Base-by-base conservation (phyloP, 2,797 vertebrate genomes). In the Threskiornis aethiopicus region DNA sequence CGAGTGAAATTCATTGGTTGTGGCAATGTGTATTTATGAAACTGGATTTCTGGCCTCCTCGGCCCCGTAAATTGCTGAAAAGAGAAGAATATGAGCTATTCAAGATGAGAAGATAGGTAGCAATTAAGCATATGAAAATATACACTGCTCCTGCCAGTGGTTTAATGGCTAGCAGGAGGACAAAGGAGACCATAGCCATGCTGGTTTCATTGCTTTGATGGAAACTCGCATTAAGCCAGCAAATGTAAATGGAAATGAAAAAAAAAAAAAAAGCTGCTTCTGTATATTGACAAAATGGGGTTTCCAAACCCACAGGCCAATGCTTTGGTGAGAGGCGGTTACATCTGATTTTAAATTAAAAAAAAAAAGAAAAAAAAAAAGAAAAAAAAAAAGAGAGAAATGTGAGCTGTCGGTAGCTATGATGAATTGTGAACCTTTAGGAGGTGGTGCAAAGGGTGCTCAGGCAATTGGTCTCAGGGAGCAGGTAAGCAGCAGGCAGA, bases 401-500 rank as follows among this genome's bases (percentile, higher is more conserved):
- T 41, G 2, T 1, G 71, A 73, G 17, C 33, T 70, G 39, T 28
- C 29, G 5, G 71, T 28, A 37, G 4, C 33, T 61, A 5, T 12
- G 71, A 31, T 3, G 51, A 65, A 31, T 16, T 22, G 59, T 31
- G 76, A 85, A 33, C 10, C 8, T 52, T 29, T 33, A 22, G 75
- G 35, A 64, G 21, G 5, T 22, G 46, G 13, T 11, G 35, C 2
- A 5, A 24, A 49, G 41, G 65, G 10, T 88, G 41, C 35, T 67
- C 21, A 29, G 19, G 65, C 3, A 6, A 5, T 11, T 9, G 35
- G 51, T n/a, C 5, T 33, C 55, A 9, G 47, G 44, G 17, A 41
- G 4, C 0, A 5, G 8, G n/a, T 4, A 62, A 13, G 51, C 0
- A 2, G 22, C 5, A 42, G 49, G 6, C 1, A 21, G 41, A 16